Conservation (phyloP, 2,888 invertebrate species). For the Bhutanitis thaidina region DNA sequence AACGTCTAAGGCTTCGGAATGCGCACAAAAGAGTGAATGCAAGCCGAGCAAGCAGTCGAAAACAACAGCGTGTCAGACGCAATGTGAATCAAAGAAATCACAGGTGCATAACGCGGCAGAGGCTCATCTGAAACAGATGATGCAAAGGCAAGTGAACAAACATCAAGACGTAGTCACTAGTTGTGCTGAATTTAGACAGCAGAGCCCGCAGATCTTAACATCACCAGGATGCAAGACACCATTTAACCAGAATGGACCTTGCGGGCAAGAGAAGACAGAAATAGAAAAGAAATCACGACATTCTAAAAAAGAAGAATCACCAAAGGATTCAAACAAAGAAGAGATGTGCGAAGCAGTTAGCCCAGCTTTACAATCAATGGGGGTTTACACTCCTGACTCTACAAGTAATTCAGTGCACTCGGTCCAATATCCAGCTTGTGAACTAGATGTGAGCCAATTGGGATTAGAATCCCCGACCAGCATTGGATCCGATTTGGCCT, state of each 20-base stretch:
- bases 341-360: slow-evolving; percentile 70
- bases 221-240: slow-evolving; percentile 61
- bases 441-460: slow-evolving; percentile 90
- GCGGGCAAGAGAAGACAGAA: slow-evolving; percentile 57
- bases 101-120: slow-evolving; percentile 41
- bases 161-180: slow-evolving; percentile 58
- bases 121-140: slow-evolving; percentile 67
- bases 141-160: slow-evolving; percentile 61
- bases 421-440: slow-evolving; percentile 88
- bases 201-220: slow-evolving; percentile 57
- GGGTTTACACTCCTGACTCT: slow-evolving; percentile 92
- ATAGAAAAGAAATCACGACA: slow-evolving; percentile 67
- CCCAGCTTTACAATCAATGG: slow-evolving; percentile 88
- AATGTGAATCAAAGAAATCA: slow-evolving; percentile 64
- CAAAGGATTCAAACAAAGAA: slow-evolving; percentile 61
- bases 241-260: slow-evolving; percentile 61
- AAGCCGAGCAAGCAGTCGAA: slow-evolving; percentile 69
- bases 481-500: slow-evolving; percentile 91
- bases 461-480: slow-evolving; percentile 94
- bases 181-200: slow-evolving; percentile 64
- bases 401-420: slow-evolving; percentile 91
- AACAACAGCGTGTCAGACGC: slow-evolving; percentile 68
- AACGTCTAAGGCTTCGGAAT: slow-evolving; percentile 58
- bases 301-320: slow-evolving; percentile 64
- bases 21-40: slow-evolving; percentile 64